Base-by-base conservation (phyloP, 2,797 vertebrate species). In the Dryobates pubescens region DNA sequence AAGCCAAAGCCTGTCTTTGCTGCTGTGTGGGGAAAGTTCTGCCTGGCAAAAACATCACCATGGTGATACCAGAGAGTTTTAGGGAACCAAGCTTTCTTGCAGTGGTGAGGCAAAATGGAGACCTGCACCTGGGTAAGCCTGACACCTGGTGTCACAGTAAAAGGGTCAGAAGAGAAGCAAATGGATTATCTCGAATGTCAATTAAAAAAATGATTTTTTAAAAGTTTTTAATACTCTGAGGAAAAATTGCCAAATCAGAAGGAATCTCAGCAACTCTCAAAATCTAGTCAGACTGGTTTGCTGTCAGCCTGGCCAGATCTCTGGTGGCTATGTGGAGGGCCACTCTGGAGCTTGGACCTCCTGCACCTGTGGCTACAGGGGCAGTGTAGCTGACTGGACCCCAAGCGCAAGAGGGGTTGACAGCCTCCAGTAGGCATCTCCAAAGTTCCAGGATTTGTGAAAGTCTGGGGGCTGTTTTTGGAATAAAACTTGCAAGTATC, bases 331-430 rank as follows among this genome's bases (percentile, higher is more conserved):
- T 3, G 4, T 1, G 3, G 54, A 64, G 41, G 20, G 27, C 6
- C 90, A 2, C 51, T 16, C 47, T 32, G 38, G 26, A 72, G 69
- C 68, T 32, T 32, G 59, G 65, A 54, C 27, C 29, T 68, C 64
- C 34, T 32, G 61, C n/a, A 51, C 17, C 19, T 13, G 8, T 4
- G 5, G 34, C 49, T 68, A 12, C 0, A 0, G 22, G 54, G n/a
- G 58, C 49, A 61, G 49, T 3, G 6, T 67, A 61, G 45, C 12
- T 3, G 4, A 19, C 41, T 4, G 1, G 54, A 18, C 38, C 30
- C 29, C 0, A 5, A 24, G 19, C 51, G 51, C 3, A 0, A 10
- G 9, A 11, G 15, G 11, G 3, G 29, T 26, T 26, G 36, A 19
- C 14, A 36, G 54, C 24, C 26, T 74, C 19, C 13, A 16, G 14